These are phyloP conservation scores for Strix uralensis DNA, from an alignment of 2,113 vertebrate species.

Conservation along the genomic window DNA sequence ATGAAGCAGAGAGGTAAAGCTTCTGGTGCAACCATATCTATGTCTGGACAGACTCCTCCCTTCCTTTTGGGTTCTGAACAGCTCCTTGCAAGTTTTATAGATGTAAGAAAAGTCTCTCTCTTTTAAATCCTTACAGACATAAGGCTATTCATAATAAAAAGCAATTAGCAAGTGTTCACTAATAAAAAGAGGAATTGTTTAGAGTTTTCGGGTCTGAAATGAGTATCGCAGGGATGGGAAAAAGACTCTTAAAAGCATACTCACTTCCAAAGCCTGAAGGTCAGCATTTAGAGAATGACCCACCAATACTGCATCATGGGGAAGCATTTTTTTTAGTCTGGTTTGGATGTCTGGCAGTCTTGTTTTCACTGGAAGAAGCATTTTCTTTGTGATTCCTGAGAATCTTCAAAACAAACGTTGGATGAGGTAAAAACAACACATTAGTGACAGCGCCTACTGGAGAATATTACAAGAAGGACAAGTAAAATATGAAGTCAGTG, in stretches of 20 bases:
- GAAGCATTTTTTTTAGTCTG: slow-evolving; percentile 78
- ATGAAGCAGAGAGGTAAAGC: background rate
- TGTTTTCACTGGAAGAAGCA: slow-evolving; percentile 80
- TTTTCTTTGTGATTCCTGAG: slow-evolving; percentile 84
- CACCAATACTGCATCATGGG: slow-evolving; percentile 85
- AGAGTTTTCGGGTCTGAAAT: background rate
- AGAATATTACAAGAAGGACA: background rate
- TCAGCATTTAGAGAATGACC: slow-evolving; percentile 87
- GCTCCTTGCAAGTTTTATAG: background rate
- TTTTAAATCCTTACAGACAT: background rate
- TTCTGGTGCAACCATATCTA: background rate
- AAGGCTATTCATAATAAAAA: background rate
- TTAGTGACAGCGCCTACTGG: background rate
- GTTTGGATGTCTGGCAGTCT: slow-evolving; percentile 81
- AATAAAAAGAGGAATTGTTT: background rate
- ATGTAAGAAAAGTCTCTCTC: background rate
- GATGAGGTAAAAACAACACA: background rate
- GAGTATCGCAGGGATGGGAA: background rate
- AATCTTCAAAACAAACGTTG: slow-evolving; percentile 75
- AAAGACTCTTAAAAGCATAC: slow-evolving; percentile 30
- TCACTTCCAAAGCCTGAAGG: slow-evolving; percentile 84
- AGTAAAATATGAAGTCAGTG: background rate
- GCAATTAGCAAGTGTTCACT: background rate
- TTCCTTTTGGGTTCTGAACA: background rate
- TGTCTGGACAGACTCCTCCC: background rate